These are phyloP conservation scores for Spilogale gracilis DNA, from an alignment of 2,113 vertebrate species.

Conservation along the genomic window DNA sequence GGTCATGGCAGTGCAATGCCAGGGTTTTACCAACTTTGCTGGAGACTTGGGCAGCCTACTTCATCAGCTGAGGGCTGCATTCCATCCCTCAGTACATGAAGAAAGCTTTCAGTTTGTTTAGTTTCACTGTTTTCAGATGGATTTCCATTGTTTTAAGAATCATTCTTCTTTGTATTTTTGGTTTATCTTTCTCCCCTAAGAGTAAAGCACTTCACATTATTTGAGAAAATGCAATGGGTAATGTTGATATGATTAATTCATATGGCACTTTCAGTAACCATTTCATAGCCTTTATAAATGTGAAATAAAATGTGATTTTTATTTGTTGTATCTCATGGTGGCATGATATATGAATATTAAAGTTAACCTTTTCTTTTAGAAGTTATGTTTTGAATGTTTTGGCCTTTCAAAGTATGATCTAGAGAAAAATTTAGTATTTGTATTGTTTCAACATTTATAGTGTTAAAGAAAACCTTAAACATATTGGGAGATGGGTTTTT, in stretches of 20 bases:
- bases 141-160: background rate
- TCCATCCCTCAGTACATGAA: background rate
- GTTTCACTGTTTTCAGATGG: background rate
- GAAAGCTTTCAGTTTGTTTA: background rate
- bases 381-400: background rate
- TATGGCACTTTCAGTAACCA: background rate
- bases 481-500: background rate
- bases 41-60: fast-evolving
- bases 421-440: background rate
- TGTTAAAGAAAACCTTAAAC: background rate
- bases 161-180: background rate
- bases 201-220: background rate
- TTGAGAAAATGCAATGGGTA: background rate
- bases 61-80: background rate
- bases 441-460: conserved; percentile 5
- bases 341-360: background rate
- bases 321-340: background rate
- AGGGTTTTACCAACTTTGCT: background rate
- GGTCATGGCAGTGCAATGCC: too few relatives aligned
- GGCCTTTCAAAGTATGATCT: background rate
- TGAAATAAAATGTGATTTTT: background rate
- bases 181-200: background rate
- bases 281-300: background rate
- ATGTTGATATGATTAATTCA: background rate
- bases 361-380: background rate